Evolutionary conservation across 53 echinoderm and acorn worm genomes (phyloP).

Genomic region (Actinopyga echinites): DNA sequence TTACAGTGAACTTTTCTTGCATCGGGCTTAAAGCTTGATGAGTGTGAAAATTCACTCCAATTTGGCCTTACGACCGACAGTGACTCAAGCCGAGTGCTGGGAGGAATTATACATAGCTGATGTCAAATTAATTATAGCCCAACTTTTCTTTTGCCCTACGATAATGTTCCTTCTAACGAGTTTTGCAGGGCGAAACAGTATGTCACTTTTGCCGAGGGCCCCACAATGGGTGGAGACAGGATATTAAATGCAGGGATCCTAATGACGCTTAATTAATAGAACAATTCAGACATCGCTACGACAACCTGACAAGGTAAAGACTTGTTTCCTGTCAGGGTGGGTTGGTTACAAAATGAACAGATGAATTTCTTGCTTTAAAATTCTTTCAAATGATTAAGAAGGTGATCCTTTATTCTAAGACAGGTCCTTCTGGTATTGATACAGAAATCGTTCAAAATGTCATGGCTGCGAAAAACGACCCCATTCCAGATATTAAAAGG

Average conservation of each 20-base stretch:
- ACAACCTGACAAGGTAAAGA: background rate
- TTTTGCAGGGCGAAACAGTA: background rate
- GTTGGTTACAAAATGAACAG: background rate
- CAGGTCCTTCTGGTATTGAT: too few species aligned
- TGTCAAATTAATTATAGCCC: conserved; percentile 26
- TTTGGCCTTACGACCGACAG: background rate
- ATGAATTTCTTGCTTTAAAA: too few species aligned
- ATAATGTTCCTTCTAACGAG: background rate
- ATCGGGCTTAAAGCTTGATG: background rate
- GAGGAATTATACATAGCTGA: conserved; percentile 5
- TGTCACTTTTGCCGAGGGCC: background rate
- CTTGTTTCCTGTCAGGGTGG: background rate
- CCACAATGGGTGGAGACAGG: conserved; percentile 27
- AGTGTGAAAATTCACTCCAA: background rate
- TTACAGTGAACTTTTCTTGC: background rate
- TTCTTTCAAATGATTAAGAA: too few species aligned
- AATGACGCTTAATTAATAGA: background rate
- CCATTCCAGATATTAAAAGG: too few species aligned
- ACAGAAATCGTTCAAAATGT: too few species aligned
- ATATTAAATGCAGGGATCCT: background rate
- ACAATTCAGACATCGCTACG: background rate
- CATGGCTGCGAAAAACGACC: too few species aligned
- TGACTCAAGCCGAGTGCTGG: background rate
- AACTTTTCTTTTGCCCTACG: background rate
- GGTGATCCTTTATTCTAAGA: too few species aligned